Base-by-base conservation (phyloP, 2,113 vertebrate genomes). In the Lepus timidus region DNA sequence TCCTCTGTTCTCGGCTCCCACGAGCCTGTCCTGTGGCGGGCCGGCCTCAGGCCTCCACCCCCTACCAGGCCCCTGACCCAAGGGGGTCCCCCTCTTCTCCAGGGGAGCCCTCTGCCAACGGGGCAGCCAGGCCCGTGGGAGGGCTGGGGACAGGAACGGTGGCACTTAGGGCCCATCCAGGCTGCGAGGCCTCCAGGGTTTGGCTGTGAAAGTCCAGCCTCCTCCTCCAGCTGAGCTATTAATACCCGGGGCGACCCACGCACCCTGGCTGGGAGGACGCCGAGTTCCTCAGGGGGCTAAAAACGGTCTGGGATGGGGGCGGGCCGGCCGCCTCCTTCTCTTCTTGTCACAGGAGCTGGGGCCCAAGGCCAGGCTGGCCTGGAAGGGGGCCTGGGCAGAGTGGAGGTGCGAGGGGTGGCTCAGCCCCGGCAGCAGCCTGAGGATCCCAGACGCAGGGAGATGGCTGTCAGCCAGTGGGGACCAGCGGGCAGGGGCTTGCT, bases 211-310 rank as follows among this genome's bases (percentile, higher is more conserved):
- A 90, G 85, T 39, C 95, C 3, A 4, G 96, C 90, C 95, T 90
- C 96, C 96, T 97, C 97, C 97, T 90, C 95, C 97, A 19, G 84
- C 88, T 79, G 92, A 95, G 96, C 96, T 97, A 97, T 97, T 97
- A 97, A 97, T 97, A 97, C 95, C 80, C 87, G 27, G 68, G 16
- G 3, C 52, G 68, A 92, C 96, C 97, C 97, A 96, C 95, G 79
- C 96, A 96, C 92, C 94, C 96, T 92, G 17, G 85, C 88, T 97
- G 97, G 97, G 96, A 96, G 97, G 92, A 97, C 97, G 78, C 97
- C 94, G 90, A 96, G 97, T 97, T 97, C 97, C 96, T 93, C 82
- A 82, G 49, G 86, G 97, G 96, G 95, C 97, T 97, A 97, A 97
- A 97, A 96, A 96, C 64, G 82, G 96, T 80, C 88, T 68, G 92